Evolutionary conservation across 2,797 vertebrate species (phyloP).

Genomic region (Syndactyla subalaris): DNA sequence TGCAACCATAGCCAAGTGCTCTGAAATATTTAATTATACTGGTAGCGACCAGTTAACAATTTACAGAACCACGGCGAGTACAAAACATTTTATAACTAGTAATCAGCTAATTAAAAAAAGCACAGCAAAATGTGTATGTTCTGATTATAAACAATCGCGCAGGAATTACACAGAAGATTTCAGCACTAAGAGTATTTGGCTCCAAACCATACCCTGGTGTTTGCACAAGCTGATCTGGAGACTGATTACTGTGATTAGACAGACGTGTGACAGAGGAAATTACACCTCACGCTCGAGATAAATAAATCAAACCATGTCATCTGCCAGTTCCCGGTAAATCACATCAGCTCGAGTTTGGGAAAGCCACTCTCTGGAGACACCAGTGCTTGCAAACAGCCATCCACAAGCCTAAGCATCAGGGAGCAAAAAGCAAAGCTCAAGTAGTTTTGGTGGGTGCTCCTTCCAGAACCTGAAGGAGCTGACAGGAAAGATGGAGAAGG

Average conservation of each 20-base stretch:
- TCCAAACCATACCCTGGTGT: constrained; percentile 19
- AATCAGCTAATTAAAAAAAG: constrained; percentile 79
- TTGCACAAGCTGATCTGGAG: constrained; percentile 53
- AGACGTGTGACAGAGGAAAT: constrained; percentile 49
- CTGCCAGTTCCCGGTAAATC: neutral
- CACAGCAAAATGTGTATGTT: constrained; percentile 69
- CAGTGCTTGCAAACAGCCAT: neutral
- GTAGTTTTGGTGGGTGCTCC: neutral
- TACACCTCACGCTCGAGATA: neutral
- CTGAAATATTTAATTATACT: constrained; percentile 83
- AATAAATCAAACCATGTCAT: constrained; percentile 36
- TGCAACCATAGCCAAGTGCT: constrained; percentile 80
- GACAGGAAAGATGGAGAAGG: neutral
- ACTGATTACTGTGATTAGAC: constrained; percentile 54
- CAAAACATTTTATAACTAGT: constrained; percentile 77
- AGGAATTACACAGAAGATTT: constrained; percentile 60
- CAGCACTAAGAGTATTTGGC: constrained; percentile 40
- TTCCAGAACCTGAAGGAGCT: neutral
- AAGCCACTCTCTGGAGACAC: neutral
- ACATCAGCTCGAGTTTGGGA: neutral
- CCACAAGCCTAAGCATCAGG: neutral
- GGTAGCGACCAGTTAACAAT: constrained; percentile 80
- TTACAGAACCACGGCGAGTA: constrained; percentile 76
- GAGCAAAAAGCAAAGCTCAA: rapidly evolving
- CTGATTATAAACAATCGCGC: constrained; percentile 70